These are phyloP conservation scores for Forpus xanthops DNA, from an alignment of 2,797 vertebrate genomes.

Conservation along the genomic window DNA sequence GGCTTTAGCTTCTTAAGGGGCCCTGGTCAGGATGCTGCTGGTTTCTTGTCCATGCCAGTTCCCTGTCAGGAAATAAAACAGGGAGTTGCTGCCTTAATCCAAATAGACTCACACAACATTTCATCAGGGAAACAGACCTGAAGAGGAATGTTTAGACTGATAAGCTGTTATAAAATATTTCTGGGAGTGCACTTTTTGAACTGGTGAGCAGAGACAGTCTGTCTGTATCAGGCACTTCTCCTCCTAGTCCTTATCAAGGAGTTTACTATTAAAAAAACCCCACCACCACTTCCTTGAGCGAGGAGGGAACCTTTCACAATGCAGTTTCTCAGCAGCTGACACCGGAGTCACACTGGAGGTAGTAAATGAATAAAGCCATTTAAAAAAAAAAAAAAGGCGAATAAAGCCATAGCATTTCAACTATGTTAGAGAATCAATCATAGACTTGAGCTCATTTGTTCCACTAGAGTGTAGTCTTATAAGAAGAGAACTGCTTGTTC, in stretches of 20 bases:
- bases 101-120: slow-evolving; percentile 7
- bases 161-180: slow-evolving; percentile 71
- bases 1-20: neutral
- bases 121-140: slow-evolving; percentile 24
- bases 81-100: neutral
- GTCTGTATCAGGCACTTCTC: slow-evolving; percentile 60
- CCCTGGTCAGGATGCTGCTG: neutral
- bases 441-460: slow-evolving; percentile 52
- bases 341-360: slow-evolving; percentile 14
- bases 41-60: slow-evolving; percentile 10
- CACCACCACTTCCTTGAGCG: slow-evolving; percentile 25
- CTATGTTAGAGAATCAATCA: slow-evolving; percentile 66
- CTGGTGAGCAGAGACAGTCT: slow-evolving; percentile 68
- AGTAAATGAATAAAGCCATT: slow-evolving; percentile 58
- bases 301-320: slow-evolving; percentile 68
- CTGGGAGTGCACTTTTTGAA: slow-evolving; percentile 68
- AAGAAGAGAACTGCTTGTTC: slow-evolving; percentile 62
- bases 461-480: slow-evolving; percentile 44
- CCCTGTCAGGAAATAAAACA: slow-evolving; percentile 32
- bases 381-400: neutral
- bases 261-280: slow-evolving; percentile 30
- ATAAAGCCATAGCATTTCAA: slow-evolving; percentile 51
- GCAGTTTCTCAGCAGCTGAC: slow-evolving; percentile 47
- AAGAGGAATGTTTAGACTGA: slow-evolving; percentile 65
- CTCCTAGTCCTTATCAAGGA: slow-evolving; percentile 62